Conservation (phyloP, 2,797 vertebrate species). For the Premnoplex brunnescens region DNA sequence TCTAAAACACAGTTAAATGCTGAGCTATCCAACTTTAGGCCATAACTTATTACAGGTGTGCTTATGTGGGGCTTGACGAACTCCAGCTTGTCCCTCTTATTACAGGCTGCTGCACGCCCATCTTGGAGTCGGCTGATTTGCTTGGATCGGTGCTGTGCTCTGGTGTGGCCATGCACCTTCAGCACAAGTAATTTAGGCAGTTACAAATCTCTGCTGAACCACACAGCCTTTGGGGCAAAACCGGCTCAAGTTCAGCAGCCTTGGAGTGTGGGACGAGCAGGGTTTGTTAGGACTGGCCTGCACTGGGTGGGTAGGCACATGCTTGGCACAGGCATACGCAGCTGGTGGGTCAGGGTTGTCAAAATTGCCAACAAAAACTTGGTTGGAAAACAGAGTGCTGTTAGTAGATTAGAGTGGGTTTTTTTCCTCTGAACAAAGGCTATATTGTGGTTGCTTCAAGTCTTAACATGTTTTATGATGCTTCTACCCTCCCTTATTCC, state of each 20-base stretch:
- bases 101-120: neutral
- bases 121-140: rapidly evolving
- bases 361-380: neutral
- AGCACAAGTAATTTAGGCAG: rapidly evolving
- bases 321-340: neutral
- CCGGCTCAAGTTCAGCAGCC: neutral
- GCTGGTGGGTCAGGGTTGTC: neutral
- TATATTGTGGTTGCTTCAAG: neutral
- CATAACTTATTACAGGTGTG: neutral
- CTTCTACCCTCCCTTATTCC: neutral
- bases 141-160: neutral
- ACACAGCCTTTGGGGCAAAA: neutral
- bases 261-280: neutral
- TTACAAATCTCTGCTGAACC: neutral
- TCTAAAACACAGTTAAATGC: neutral
- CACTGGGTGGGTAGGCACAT: rapidly evolving
- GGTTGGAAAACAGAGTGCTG: neutral
- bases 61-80: neutral
- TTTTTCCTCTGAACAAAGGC: neutral
- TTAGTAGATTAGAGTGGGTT: neutral
- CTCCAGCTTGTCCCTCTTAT: neutral
- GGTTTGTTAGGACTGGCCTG: neutral
- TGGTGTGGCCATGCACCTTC: neutral
- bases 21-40: neutral
- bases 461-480: neutral